A percentile compares a stretch with the other conserved stretches of the same genome.
Evolutionary conservation across 2,797 vertebrate species (phyloP).

Genomic region (Synanceia verrucosa): DNA sequence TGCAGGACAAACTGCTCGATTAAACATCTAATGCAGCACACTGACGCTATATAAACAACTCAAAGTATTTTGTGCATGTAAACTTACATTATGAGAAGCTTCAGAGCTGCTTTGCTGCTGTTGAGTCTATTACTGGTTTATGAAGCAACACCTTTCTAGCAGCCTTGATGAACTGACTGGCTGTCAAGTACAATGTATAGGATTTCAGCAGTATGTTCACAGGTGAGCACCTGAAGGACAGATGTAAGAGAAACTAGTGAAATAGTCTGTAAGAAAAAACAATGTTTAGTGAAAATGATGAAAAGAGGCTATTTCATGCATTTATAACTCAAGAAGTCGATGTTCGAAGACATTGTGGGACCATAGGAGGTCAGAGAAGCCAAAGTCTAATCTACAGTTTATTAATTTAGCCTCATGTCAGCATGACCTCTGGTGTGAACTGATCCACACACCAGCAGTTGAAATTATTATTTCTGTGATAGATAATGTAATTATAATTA

Average conservation of each 20-base stretch:
- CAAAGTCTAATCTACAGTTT: too few relatives aligned
- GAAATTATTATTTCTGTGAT: too few relatives aligned
- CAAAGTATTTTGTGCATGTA: neutral
- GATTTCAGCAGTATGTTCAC: slow-evolving; percentile 14
- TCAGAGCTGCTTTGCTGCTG: neutral
- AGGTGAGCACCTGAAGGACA: slow-evolving; percentile 4
- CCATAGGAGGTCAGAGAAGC: too few relatives aligned
- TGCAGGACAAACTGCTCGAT: neutral
- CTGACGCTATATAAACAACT: neutral
- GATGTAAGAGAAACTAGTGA: neutral
- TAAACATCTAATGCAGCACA: neutral
- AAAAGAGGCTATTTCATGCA: neutral
- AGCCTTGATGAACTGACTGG: slow-evolving; percentile 4
- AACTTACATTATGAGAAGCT: neutral
- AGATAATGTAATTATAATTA: too few relatives aligned
- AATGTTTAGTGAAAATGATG: neutral
- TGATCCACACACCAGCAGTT: neutral
- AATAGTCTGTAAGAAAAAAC: neutral
- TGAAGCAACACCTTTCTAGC: neutral
- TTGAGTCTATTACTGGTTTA: neutral
- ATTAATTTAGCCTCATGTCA: neutral
- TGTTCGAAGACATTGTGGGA: too few relatives aligned
- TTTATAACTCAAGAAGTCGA: neutral
- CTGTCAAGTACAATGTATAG: slow-evolving; percentile 21
- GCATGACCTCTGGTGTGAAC: neutral